Percentiles rank a stretch among this genome's conserved stretches.
Evolutionary conservation across 2,113 vertebrate genomes (phyloP).

Genomic region (Sus scrofa): DNA sequence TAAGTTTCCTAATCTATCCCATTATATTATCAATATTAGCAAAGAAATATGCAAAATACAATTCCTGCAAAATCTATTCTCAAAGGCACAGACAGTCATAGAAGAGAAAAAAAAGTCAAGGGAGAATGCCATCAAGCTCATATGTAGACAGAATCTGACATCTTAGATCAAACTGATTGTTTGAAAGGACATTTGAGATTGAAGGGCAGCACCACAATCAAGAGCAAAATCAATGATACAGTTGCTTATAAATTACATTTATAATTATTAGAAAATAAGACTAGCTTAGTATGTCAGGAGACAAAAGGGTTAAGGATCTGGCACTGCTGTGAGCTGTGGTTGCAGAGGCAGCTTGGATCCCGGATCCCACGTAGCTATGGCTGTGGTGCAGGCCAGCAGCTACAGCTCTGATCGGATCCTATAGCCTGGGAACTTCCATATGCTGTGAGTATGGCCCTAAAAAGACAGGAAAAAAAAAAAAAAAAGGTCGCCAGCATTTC

Average conservation of each 20-base stretch:
- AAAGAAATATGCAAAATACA: neutral
- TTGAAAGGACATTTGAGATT: slow-evolving; percentile 1
- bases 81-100: neutral
- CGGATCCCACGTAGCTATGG: too few relatives aligned
- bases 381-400: too few relatives aligned
- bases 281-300: neutral
- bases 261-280: slow-evolving; percentile 32
- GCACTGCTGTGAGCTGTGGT: too few relatives aligned
- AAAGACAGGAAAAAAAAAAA: too few relatives aligned
- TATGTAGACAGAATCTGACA: neutral
- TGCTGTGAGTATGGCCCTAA: too few relatives aligned
- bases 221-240: slow-evolving; percentile 15
- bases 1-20: neutral
- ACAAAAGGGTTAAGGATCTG: neutral
- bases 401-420: too few relatives aligned
- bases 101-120: neutral
- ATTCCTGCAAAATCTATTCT: neutral
- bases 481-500: too few relatives aligned
- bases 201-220: neutral
- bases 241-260: neutral
- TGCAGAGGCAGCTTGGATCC: too few relatives aligned
- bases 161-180: neutral
- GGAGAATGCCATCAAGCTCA: neutral
- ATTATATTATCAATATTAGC: neutral
- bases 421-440: too few relatives aligned